Conservation (phyloP, 1,140 invertebrate genomes). For the Nixonia krombeini region DNA sequence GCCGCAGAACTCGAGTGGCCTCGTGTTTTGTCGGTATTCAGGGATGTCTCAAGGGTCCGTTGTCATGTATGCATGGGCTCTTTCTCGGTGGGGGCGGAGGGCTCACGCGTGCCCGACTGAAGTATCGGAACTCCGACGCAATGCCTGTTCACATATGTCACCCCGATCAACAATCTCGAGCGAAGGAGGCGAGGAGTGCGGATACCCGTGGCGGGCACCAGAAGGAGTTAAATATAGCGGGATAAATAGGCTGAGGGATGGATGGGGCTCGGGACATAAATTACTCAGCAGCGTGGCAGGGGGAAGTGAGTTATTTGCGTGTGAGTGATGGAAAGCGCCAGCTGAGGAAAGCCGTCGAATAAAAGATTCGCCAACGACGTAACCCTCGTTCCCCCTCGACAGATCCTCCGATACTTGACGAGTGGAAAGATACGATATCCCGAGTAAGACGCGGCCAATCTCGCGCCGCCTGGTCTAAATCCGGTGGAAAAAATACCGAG, state of each 20-base stretch:
- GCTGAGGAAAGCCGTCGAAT: conserved; percentile 65
- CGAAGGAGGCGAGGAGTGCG: conserved; percentile 42
- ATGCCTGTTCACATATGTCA: too few species aligned
- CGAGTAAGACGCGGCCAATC: conserved; percentile 33
- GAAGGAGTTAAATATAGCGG: conserved; percentile 45
- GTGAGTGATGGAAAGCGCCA: conserved; percentile 71
- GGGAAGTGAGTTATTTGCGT: conserved; percentile 71
- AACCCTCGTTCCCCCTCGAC: conserved; percentile 45
- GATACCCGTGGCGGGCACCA: conserved; percentile 42
- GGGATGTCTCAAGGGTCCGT: too few species aligned
- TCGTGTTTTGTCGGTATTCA: conserved; percentile 60
- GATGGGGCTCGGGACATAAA: conserved; percentile 62
- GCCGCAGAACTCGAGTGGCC: conserved; percentile 46
- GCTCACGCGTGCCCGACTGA: too few species aligned
- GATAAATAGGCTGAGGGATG: conserved; percentile 35
- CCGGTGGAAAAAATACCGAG: too few species aligned
- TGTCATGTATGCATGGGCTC: too few species aligned
- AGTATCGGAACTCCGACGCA: too few species aligned
- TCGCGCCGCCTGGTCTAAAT: too few species aligned
- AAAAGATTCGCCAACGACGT: conserved; percentile 51
- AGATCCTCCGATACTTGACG: conserved; percentile 36
- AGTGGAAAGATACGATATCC: conserved; percentile 42
- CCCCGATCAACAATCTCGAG: too few species aligned
- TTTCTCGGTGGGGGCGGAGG: too few species aligned
- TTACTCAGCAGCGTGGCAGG: conserved; percentile 60